Base-by-base conservation (phyloP, 1,140 invertebrate species). In the Paraescarpia echinospica region DNA sequence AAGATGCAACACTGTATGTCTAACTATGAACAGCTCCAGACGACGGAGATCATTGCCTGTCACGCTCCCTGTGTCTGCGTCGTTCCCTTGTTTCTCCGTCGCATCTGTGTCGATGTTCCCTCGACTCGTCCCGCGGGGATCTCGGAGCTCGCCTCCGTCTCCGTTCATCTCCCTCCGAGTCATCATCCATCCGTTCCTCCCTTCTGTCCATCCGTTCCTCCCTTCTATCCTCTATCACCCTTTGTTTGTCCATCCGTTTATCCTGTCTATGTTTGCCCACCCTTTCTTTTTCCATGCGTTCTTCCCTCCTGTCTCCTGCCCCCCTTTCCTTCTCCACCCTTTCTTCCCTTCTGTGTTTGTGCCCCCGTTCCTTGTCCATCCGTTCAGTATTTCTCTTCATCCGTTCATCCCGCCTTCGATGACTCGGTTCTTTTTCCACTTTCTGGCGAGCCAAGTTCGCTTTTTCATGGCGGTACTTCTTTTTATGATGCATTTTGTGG, bases 381-480 rank as follows among this genome's bases (percentile, higher is more conserved):
- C 59, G 59, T 77, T 77, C 59, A 18, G 12, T 77, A 27, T 77
- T 77, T 77, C 59, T 77, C 9, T 77, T 18, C 59, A 27, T 77
- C 12, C 27, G 18, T 77, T 31, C 59, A 18, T 31, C 27, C 0
- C 27, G 18, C 22, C 59, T 92, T 59, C 89, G 41, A 35, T 31
- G 77, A 34, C n/a, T n/a, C n/a, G 0, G 51, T 33, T 12, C 34
- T 90, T 91, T 89, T 92, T n/a, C 91, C 92, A 27, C 89, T 34
- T 59, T 91, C 92, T 6, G 33, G 27, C 89, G 59, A 93, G 89
- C 92, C 92, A 77, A 89, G 9, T 92, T 93, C 92, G 92, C 92
- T 90, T 91, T 91, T 48, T 59, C 92, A 35, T 92, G 35, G 35
- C 35, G 91, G 89, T 92, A 92, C 92, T 95, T 93, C 91, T 95